Base-by-base conservation (phyloP, 2,888 invertebrate genomes). In the Labia minor region DNA sequence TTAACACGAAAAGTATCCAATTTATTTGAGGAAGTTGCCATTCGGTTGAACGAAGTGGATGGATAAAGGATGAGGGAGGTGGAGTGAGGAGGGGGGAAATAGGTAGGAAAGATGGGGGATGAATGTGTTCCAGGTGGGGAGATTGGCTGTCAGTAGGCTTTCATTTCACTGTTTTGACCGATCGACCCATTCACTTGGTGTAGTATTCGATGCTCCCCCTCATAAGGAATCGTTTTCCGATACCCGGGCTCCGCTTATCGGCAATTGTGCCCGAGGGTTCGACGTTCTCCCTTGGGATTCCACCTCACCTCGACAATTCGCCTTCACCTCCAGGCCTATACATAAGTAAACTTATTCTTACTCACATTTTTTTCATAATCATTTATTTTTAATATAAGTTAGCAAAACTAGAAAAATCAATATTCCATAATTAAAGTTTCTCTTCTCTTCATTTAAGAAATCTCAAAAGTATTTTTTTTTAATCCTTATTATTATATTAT, bases 181-280 rank as follows among this genome's bases (percentile, higher is more conserved):
- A 49, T 49, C 49, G 8, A 49, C 49, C 49, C n/a, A 8, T 49
- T 49, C 49, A 8, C 33, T 33, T 33, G 33, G 6, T 33, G 14
- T 4, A 49, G 49, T 49, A 49, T 49, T 49, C 49, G 49, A 3
- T 49, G 14, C 49, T n/a, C n/a, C n/a, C n/a, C 16, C 16, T 49
- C 16, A 49, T 49, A 49, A 49, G 49, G 49, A 49, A 49, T 49
- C 49, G 49, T 49, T 49, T 49, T 49, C 49, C 49, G n/a, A 49
- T 49, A 49, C 49, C 49, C 49, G 49, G 49, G 49, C 49, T 49
- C 49, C 49, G 49, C 49, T 49, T 49, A 49, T 49, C 49, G 49
- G 49, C 49, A 49, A 49, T 49, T 49, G 49, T 49, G 49, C 49
- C 49, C 49, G 14, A 49, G 49, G 49, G 49, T 16, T 49, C n/a